Percentiles rank a stretch among this genome's conserved stretches.
Evolutionary conservation across 1,140 invertebrate species (phyloP).

Genomic region (Heliconius nattereri): DNA sequence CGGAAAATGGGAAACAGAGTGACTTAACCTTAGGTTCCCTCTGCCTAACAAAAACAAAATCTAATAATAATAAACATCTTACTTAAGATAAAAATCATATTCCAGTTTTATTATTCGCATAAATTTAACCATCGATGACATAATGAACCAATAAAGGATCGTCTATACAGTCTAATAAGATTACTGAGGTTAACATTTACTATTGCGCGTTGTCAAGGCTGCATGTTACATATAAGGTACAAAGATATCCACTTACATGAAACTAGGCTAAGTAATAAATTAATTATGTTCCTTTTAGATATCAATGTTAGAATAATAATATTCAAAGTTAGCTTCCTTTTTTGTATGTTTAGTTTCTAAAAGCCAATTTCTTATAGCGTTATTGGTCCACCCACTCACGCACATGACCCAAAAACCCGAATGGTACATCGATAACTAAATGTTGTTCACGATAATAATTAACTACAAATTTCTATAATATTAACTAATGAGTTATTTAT

Average conservation of each 20-base stretch:
- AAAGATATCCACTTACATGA: constrained; percentile 1
- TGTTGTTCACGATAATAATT: background rate
- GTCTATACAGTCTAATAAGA: background rate
- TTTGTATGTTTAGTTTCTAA: background rate
- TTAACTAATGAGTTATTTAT: background rate
- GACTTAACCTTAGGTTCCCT: too few relatives aligned
- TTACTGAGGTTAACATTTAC: constrained; percentile 5
- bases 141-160: constrained; percentile 7
- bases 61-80: background rate
- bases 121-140: background rate
- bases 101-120: background rate
- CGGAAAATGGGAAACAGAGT: too few relatives aligned
- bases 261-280: constrained; percentile 6
- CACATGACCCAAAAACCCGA: background rate
- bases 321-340: background rate
- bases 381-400: background rate
- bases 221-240: background rate
- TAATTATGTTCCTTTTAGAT: background rate
- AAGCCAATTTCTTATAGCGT: background rate
- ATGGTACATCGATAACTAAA: background rate
- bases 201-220: background rate
- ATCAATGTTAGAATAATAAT: background rate
- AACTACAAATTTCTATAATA: background rate
- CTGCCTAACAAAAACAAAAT: too few relatives aligned
- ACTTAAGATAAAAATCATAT: constrained; percentile 3